Base-by-base conservation (phyloP, 2,888 invertebrate genomes). In the Thera obeliscata region DNA sequence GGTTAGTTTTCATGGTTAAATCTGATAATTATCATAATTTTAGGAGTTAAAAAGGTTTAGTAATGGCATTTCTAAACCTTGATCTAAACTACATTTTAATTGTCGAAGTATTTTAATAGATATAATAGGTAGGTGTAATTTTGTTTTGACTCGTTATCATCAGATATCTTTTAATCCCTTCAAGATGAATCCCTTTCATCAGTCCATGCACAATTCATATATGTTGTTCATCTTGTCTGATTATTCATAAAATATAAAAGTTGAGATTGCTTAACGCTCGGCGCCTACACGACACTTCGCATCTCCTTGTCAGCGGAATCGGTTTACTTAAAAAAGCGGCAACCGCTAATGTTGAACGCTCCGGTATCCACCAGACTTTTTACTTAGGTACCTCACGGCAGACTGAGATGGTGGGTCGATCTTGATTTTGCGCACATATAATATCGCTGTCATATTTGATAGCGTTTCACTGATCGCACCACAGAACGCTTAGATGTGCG, bases 251-350 rank as follows among this genome's bases (percentile, higher is more conserved):
- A 54, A 52, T 55, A 46, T 58, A 43, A 64, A 55, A 55, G 65
- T 65, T 56, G n/a, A 65, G 56, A 54, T 60, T 50, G 7, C 55
- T 38, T 41, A 6, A 38, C 38, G 9, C 43, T 46, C 43, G 8
- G 41, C 41, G 41, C 41, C 41, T 38, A 52, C 60, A 56, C 60
- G 43, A 55, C 58, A 63, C 66, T 54, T 58, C 11, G 56, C 33
- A 38, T 50, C 55, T 65, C 64, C 36, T 63, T 22, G 66, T 68
- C 71, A 66, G 71, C 61, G 56, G 7, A 61, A 36, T 54, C 38
- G 60, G 3, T 0, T 11, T 52, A 7, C 61, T 3, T 48, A 11
- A 49, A 46, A 33, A 38, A 12, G 33, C 35, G 46, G 9, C 5
- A 1, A 46, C 50, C 41, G 60, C 4, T 52, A 22, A 33, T 33